Evolutionary conservation across 2,888 invertebrate genomes (phyloP).

Genomic region (Ophion ventricosus): DNA sequence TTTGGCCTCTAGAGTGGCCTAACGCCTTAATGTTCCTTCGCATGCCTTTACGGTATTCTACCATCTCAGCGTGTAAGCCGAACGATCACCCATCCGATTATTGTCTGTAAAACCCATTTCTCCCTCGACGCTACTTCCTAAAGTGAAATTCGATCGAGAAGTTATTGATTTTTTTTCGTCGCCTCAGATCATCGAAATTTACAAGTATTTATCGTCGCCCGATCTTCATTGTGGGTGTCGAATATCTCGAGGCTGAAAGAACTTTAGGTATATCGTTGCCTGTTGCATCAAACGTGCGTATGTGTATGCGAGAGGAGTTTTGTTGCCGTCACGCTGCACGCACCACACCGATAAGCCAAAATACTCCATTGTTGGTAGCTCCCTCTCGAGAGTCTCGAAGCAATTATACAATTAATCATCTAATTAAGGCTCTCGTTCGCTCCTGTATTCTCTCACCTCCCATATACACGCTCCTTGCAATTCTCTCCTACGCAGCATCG

Average conservation of each 20-base stretch:
- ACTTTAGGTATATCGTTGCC: not conserved
- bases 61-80: too few relatives aligned
- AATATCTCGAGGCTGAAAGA: conserved; percentile 2
- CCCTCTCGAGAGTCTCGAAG: conserved; percentile 59
- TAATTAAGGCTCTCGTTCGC: conserved; percentile 76
- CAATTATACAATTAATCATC: conserved; percentile 80
- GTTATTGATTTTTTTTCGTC: not conserved
- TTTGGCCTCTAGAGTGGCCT: too few relatives aligned
- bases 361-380: conserved; percentile 69
- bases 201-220: not conserved
- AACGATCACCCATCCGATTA: too few relatives aligned
- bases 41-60: too few relatives aligned
- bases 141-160: not conserved
- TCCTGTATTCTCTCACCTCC: conserved; percentile 46
- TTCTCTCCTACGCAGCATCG: conserved; percentile 56
- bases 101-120: too few relatives aligned
- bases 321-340: conserved; percentile 72
- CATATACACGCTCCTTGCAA: conserved; percentile 8
- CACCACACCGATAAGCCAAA: conserved; percentile 73
- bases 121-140: not conserved
- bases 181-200: conserved; percentile 7
- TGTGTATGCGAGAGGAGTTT: conserved; percentile 65
- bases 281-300: conserved; percentile 42
- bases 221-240: conserved; percentile 1
- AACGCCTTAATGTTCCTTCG: too few relatives aligned